Evolutionary conservation across 2,888 invertebrate species (phyloP).

Genomic region (Polietes domitor): DNA sequence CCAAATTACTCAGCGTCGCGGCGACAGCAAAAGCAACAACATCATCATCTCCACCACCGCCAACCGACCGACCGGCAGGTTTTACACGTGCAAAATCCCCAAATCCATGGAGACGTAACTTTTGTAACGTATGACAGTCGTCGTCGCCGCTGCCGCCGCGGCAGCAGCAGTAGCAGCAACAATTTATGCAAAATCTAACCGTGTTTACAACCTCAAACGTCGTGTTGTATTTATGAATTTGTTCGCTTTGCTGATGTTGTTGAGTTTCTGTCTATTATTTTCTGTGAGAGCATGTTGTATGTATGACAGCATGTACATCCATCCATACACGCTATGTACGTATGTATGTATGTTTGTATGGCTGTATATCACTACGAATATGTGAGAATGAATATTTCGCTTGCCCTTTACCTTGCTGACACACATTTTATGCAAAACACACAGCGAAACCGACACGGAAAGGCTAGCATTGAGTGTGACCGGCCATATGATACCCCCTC

Average conservation of each 20-base stretch:
- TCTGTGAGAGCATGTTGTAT: too few species aligned
- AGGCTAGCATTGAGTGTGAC: too few species aligned
- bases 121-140: conserved; percentile 1
- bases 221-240: background rate
- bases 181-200: conserved; percentile 39
- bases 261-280: too few species aligned
- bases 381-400: conserved; percentile 4
- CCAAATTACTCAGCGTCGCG: background rate
- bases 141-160: background rate
- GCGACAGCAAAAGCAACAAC: background rate
- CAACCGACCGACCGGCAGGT: background rate
- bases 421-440: conserved; percentile 78
- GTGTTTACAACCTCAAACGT: conserved; percentile 14
- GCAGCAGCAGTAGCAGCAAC: background rate
- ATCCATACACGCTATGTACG: background rate
- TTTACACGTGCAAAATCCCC: conserved; percentile 5
- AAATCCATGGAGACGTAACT: background rate
- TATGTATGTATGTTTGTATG: background rate
- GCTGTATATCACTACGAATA: too few species aligned
- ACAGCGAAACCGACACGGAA: background rate
- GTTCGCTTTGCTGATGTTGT: too few species aligned
- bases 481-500: too few species aligned
- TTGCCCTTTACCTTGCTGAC: conserved; percentile 79
- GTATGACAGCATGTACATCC: background rate
- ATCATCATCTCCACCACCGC: background rate